A percentile compares a stretch with the other conserved stretches of the same genome.
These are phyloP conservation scores for Virgularia gustaviana DNA, from an alignment of 92 coral and sea anemone species.

Conservation along the genomic window DNA sequence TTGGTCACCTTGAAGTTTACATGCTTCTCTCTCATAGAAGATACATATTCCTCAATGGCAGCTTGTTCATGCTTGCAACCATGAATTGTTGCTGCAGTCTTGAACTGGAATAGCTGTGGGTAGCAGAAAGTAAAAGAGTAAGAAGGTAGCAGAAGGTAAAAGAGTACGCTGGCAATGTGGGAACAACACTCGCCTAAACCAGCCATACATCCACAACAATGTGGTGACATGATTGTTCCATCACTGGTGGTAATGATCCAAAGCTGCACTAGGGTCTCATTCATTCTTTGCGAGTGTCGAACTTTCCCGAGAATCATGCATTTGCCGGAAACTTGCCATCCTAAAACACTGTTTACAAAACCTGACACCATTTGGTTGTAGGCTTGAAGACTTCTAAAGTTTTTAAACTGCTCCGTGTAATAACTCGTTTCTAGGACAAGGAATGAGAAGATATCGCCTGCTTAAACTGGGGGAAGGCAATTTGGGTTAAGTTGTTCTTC, in stretches of 20 bases:
- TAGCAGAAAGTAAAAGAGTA: slow-evolving; percentile 1
- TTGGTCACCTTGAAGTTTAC: too few relatives aligned
- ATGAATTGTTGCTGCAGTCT: too few relatives aligned
- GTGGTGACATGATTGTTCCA: slow-evolving; percentile 25
- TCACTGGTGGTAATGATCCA: slow-evolving; percentile 40
- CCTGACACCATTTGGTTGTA: too few relatives aligned
- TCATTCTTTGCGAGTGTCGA: slow-evolving; percentile 58
- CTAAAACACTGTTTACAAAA: slow-evolving; percentile 37
- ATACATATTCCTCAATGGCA: not conserved
- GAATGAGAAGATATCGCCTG: slow-evolving; percentile 37
- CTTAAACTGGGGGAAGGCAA: slow-evolving; percentile 24
- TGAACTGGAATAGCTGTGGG: not conserved
- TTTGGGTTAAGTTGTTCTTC: slow-evolving; percentile 28
- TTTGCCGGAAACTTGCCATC: slow-evolving; percentile 44
- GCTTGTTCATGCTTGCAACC: too few relatives aligned
- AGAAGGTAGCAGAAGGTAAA: not conserved
- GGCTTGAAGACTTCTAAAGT: slow-evolving; percentile 32
- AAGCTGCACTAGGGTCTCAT: slow-evolving; percentile 42
- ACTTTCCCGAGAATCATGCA: slow-evolving; percentile 38
- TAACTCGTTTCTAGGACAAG: slow-evolving; percentile 52
- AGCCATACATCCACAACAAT: slow-evolving; percentile 32
- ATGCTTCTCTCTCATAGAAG: slow-evolving; percentile 20
- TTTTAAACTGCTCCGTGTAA: slow-evolving; percentile 41
- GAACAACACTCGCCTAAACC: too few relatives aligned
- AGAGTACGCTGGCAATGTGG: too few relatives aligned